Percentiles rank a stretch among this genome's conserved stretches.
Conservation (phyloP, 2,888 invertebrate species). For the Callinectes sapidus region DNA sequence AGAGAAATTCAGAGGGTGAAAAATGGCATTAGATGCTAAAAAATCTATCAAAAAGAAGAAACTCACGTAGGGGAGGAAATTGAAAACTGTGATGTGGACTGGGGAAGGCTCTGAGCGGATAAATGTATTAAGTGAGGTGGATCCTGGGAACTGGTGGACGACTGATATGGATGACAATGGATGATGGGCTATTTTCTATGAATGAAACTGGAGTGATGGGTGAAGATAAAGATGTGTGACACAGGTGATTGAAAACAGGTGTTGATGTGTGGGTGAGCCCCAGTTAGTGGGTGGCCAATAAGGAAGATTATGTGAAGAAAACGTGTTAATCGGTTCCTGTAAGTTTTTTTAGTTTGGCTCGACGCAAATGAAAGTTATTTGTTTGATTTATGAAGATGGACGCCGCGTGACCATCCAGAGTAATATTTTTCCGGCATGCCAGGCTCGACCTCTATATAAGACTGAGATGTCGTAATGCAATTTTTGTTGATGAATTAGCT, state of each 20-base stretch:
- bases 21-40: not conserved
- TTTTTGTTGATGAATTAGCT: constrained; percentile 54
- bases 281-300: not conserved
- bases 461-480: constrained; percentile 52
- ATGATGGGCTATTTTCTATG: no score
- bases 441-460: constrained; percentile 46
- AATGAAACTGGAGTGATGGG: no score
- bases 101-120: not conserved
- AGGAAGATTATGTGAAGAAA: constrained; percentile 34
- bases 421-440: constrained; percentile 57
- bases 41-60: not conserved
- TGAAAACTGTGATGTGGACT: not conserved
- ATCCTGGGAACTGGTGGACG: not conserved
- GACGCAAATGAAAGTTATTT: constrained; percentile 64
- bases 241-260: not conserved
- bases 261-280: not conserved
- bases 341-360: constrained; percentile 32
- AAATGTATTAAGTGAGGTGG: not conserved
- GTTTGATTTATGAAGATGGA: constrained; percentile 62
- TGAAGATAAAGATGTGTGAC: no score
- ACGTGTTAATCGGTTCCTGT: constrained; percentile 47
- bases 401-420: constrained; percentile 53
- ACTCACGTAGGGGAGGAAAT: not conserved
- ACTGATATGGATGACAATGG: not conserved
- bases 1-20: not conserved